These are phyloP conservation scores for Danio albolineatus DNA, from an alignment of 2,797 vertebrate genomes.

Conservation along the genomic window DNA sequence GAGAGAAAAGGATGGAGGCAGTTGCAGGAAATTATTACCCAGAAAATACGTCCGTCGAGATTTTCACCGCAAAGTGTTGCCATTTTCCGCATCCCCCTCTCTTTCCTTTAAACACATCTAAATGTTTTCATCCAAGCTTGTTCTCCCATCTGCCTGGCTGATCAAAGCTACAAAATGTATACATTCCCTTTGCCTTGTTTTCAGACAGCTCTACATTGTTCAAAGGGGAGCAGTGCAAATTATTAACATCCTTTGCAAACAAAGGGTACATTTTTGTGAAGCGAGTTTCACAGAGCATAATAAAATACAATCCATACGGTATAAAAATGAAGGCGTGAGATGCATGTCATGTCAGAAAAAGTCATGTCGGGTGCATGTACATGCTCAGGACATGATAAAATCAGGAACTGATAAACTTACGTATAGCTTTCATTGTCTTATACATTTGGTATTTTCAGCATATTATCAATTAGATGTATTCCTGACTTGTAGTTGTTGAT, in stretches of 20 bases:
- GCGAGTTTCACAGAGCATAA: not conserved
- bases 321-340: too few relatives aligned
- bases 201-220: not conserved
- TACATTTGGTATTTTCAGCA: not conserved
- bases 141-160: not conserved
- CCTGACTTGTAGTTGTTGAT: too few relatives aligned
- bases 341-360: too few relatives aligned
- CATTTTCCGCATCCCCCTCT: not conserved
- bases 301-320: too few relatives aligned
- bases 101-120: not conserved
- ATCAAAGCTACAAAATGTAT: slow-evolving; percentile 20
- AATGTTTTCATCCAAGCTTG: not conserved
- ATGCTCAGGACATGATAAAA: too few relatives aligned
- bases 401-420: too few relatives aligned
- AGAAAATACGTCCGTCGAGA: not conserved
- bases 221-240: not conserved
- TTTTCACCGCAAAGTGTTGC: not conserved
- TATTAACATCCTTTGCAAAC: not conserved
- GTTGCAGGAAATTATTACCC: not conserved
- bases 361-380: too few relatives aligned
- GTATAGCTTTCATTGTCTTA: not conserved
- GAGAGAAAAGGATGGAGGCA: not conserved
- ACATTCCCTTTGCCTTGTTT: not conserved
- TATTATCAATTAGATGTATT: too few relatives aligned
- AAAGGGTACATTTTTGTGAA: not conserved